phyloP scores from a whole-genome alignment of 2,797 vertebrate species.

The Lagorchestes hirsutus region DNA sequence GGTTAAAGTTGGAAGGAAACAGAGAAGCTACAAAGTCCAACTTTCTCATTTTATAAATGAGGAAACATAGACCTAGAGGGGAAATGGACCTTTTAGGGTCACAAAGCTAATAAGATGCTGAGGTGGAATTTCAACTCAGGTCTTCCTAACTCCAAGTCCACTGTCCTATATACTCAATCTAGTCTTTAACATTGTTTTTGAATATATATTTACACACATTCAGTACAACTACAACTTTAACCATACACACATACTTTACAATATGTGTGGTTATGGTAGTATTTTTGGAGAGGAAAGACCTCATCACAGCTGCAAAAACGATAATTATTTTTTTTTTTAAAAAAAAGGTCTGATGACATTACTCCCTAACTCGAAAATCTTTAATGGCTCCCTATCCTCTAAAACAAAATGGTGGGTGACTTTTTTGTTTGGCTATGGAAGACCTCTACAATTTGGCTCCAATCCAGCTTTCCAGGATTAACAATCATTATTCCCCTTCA shows the following conservation, averaged over 20 bases:
- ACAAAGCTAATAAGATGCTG: neutral
- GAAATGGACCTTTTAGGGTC: neutral
- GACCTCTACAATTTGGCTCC: neutral
- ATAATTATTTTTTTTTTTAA: neutral
- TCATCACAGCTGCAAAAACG: neutral
- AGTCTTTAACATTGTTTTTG: neutral
- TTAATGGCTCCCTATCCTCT: neutral
- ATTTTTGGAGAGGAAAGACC: neutral
- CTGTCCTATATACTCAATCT: neutral
- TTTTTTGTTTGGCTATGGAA: neutral
- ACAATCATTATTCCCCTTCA: neutral
- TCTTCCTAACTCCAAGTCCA: neutral
- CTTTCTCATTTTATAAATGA: neutral
- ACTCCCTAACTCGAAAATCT: neutral
- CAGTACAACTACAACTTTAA: neutral
- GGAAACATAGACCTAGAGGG: neutral
- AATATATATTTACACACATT: neutral
- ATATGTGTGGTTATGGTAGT: neutral
- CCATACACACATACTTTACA: neutral
- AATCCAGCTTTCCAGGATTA: neutral
- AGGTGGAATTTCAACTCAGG: neutral
- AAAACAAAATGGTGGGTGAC: neutral
- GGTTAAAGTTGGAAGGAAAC: neutral
- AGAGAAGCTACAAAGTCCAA: neutral
- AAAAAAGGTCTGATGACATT: neutral